A percentile compares a stretch with the other conserved stretches of the same genome.
Evolutionary conservation across 2,797 vertebrate genomes (phyloP).

Genomic region (Onychomys torridus): DNA sequence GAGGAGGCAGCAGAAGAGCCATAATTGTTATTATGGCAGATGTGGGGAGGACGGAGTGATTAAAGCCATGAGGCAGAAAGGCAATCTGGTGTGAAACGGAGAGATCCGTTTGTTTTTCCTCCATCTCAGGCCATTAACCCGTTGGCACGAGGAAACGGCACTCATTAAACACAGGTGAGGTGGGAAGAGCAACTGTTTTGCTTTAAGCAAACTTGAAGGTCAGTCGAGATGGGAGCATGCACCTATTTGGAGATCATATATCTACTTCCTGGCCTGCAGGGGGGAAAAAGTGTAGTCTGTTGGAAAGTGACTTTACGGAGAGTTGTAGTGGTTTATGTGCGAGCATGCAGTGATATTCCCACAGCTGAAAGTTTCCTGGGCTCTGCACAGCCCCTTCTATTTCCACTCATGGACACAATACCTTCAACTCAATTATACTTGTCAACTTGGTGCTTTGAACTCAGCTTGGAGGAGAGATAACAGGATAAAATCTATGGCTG

Average conservation of each 20-base stretch:
- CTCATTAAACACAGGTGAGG: slow-evolving; percentile 82
- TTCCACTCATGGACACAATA: background rate
- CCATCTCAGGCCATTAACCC: slow-evolving; percentile 77
- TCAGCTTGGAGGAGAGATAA: background rate
- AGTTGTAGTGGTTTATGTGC: slow-evolving; percentile 64
- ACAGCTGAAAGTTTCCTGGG: slow-evolving; percentile 23
- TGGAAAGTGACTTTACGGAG: slow-evolving; percentile 72
- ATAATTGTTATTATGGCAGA: slow-evolving; percentile 80
- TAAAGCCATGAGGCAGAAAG: slow-evolving; percentile 82
- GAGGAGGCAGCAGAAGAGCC: slow-evolving; percentile 60
- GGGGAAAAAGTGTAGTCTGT: slow-evolving; percentile 35
- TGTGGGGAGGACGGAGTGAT: slow-evolving; percentile 75
- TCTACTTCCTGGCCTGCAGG: slow-evolving; percentile 20
- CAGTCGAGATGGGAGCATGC: slow-evolving; percentile 69
- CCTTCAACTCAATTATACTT: background rate
- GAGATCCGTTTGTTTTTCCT: slow-evolving; percentile 68
- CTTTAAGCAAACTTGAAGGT: slow-evolving; percentile 76
- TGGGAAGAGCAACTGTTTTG: slow-evolving; percentile 1
- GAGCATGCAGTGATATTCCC: slow-evolving; percentile 48
- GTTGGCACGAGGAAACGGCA: slow-evolving; percentile 60
- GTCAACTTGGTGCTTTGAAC: background rate
- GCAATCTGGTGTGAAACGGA: slow-evolving; percentile 76
- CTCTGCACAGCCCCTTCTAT: background rate
- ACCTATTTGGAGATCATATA: slow-evolving; percentile 57
- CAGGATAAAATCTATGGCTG: background rate